Evolutionary conservation across 2,797 vertebrate species (phyloP).

Genomic region (Corythornis leucogaster): DNA sequence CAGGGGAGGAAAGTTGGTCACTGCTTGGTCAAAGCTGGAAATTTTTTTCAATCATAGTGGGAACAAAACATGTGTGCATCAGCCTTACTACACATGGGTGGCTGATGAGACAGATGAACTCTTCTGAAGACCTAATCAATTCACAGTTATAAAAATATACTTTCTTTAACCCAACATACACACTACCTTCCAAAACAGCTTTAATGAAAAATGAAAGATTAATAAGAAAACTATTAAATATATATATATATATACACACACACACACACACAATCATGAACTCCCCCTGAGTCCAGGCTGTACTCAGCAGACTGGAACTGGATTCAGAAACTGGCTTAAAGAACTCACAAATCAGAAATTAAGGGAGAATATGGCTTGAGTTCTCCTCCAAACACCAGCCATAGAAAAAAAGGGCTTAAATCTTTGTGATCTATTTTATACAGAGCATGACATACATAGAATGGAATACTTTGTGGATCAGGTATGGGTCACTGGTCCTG

Average conservation of each 20-base stretch:
- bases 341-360: neutral
- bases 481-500: neutral
- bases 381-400: neutral
- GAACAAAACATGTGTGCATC: neutral
- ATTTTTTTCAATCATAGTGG: neutral
- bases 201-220: neutral
- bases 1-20: neutral
- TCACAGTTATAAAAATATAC: neutral
- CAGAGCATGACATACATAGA: neutral
- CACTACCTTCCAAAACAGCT: neutral
- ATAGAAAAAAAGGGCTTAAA: neutral
- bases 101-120: neutral
- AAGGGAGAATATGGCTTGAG: neutral
- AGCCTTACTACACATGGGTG: accelerated
- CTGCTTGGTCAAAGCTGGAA: neutral
- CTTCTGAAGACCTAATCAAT: neutral
- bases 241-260: too few species aligned
- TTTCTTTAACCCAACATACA: neutral
- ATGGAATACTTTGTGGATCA: neutral
- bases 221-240: neutral
- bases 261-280: neutral
- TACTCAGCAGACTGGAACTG: neutral
- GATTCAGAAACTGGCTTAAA: neutral
- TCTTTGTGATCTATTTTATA: neutral
- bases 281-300: neutral